These are phyloP conservation scores for Monomorium pharaonis DNA, from an alignment of 1,140 invertebrate genomes.

Conservation along the genomic window DNA sequence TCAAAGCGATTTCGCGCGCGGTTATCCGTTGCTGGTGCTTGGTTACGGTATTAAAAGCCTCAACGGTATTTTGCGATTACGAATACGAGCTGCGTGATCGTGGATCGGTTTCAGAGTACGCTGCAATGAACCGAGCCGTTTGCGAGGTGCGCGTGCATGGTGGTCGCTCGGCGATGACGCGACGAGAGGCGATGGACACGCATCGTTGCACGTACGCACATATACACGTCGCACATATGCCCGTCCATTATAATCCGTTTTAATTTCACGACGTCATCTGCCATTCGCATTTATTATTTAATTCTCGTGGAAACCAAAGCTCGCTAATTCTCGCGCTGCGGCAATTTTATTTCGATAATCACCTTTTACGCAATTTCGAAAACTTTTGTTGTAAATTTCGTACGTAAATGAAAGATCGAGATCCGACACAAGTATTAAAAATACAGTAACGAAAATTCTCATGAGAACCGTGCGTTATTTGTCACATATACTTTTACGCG, in stretches of 20 bases:
- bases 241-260: constrained; percentile 3
- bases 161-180: background rate
- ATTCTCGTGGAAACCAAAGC: background rate
- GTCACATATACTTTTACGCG: background rate
- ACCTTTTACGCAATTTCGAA: background rate
- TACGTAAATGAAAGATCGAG: background rate
- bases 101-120: background rate
- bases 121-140: constrained; percentile 27
- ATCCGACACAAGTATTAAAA: background rate
- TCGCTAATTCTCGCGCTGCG: background rate
- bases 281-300: constrained; percentile 3
- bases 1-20: constrained; percentile 1
- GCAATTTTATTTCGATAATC: background rate
- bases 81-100: constrained; percentile 11
- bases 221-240: background rate
- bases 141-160: background rate
- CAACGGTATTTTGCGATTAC: constrained; percentile 20
- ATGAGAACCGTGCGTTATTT: background rate
- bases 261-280: constrained; percentile 4
- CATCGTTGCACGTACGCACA: constrained; percentile 7
- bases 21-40: background rate
- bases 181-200: background rate
- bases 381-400: background rate
- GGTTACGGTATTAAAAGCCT: background rate
- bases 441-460: background rate